These are phyloP conservation scores for Pogonus chalceus DNA, from an alignment of 1,140 invertebrate genomes.

Conservation along the genomic window DNA sequence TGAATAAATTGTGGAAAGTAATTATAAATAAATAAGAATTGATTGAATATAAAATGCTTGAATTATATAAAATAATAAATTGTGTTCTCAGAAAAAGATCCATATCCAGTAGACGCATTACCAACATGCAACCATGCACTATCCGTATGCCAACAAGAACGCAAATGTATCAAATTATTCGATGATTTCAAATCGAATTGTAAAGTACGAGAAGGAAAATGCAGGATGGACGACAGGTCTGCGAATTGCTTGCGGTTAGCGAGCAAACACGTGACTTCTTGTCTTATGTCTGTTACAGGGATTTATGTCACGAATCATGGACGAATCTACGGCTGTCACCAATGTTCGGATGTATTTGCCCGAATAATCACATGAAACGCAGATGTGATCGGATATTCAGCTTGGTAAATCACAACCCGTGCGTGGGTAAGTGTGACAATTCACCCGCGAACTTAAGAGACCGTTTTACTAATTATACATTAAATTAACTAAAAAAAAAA, in stretches of 20 bases:
- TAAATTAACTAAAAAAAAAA: too few relatives aligned
- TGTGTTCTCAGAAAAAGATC: constrained; percentile 76
- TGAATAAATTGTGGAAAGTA: too few relatives aligned
- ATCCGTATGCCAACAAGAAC: constrained; percentile 66
- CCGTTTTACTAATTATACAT: too few relatives aligned
- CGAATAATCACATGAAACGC: constrained; percentile 76
- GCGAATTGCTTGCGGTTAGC: constrained; percentile 17
- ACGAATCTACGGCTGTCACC: constrained; percentile 68
- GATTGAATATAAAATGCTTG: too few relatives aligned
- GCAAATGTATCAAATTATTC: constrained; percentile 64
- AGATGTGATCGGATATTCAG: constrained; percentile 77
- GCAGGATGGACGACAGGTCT: constrained; percentile 79
- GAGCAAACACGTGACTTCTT: too few relatives aligned
- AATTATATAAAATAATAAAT: too few relatives aligned
- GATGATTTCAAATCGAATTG: constrained; percentile 77
- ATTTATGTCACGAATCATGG: constrained; percentile 74
- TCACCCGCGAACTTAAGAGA: too few relatives aligned
- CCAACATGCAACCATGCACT: constrained; percentile 80
- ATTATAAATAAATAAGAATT: too few relatives aligned
- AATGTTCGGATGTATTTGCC: constrained; percentile 85
- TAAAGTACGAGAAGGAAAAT: constrained; percentile 71
- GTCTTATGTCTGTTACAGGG: constrained; percentile 48
- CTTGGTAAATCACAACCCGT: constrained; percentile 81
- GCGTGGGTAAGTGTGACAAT: constrained; percentile 65
- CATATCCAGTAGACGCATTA: constrained; percentile 72